Percentiles rank a stretch among this genome's conserved stretches.
These are phyloP conservation scores for Carassius gibelio DNA, from an alignment of 2,113 vertebrate genomes.

Conservation along the genomic window DNA sequence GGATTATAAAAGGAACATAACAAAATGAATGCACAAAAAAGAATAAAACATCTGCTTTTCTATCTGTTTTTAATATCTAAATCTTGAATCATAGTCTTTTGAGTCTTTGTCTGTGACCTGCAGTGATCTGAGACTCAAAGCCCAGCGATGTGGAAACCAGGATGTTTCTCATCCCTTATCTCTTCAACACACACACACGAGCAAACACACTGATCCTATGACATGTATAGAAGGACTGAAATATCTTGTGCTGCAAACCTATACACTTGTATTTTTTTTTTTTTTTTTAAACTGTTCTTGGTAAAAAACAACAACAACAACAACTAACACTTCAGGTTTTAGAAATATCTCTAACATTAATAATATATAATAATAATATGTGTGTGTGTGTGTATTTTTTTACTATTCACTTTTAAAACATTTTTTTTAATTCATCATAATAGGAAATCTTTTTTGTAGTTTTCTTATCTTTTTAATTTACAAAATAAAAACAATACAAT, in stretches of 20 bases:
- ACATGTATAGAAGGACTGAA: not conserved
- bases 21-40: not conserved
- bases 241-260: not conserved
- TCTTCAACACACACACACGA: not conserved
- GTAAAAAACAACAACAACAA: too few relatives aligned
- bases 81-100: too few relatives aligned
- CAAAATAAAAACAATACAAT: not conserved
- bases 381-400: too few relatives aligned
- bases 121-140: not conserved
- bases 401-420: too few relatives aligned
- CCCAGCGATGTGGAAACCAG: not conserved
- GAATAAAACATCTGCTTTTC: not conserved
- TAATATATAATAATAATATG: too few relatives aligned
- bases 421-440: not conserved
- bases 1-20: not conserved
- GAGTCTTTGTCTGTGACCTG: not conserved
- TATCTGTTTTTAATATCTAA: not conserved
- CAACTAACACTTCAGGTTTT: too few relatives aligned
- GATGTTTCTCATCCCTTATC: not conserved
- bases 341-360: too few relatives aligned
- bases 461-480: not conserved
- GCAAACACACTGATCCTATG: not conserved
- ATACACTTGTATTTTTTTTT: not conserved
- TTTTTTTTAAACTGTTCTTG: too few relatives aligned
- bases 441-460: not conserved